Evolutionary conservation across 2,113 vertebrate species (phyloP).

Genomic region (Corythaeola cristata): DNA sequence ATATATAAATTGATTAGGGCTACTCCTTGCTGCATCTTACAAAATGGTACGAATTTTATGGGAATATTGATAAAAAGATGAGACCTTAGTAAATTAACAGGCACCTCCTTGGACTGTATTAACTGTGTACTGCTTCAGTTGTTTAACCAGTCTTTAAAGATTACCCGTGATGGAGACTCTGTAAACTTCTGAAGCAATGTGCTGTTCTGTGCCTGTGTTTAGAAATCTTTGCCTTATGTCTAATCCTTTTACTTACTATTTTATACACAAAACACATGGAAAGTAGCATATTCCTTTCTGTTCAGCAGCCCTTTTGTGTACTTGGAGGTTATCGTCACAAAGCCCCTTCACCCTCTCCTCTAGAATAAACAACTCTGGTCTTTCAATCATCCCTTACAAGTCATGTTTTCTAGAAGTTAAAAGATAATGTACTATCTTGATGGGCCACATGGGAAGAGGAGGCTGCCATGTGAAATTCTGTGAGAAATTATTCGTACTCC

Average conservation of each 20-base stretch:
- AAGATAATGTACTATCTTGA: background rate
- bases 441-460: background rate
- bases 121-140: background rate
- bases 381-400: background rate
- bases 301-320: background rate
- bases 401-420: background rate
- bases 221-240: background rate
- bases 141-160: background rate
- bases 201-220: background rate
- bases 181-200: background rate
- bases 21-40: background rate
- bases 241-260: conserved; percentile 4
- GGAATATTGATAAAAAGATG: background rate
- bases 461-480: background rate
- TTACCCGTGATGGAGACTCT: background rate
- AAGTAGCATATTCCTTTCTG: background rate
- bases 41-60: background rate
- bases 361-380: background rate
- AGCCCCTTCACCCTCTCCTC: background rate
- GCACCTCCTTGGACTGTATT: too few species aligned
- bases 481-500: conserved; percentile 33
- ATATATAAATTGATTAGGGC: background rate
- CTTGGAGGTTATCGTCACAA: background rate
- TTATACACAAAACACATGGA: background rate
- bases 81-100: background rate